phyloP scores from a whole-genome alignment of 2,797 vertebrate species.

The Hapalemur alaotrensis region DNA sequence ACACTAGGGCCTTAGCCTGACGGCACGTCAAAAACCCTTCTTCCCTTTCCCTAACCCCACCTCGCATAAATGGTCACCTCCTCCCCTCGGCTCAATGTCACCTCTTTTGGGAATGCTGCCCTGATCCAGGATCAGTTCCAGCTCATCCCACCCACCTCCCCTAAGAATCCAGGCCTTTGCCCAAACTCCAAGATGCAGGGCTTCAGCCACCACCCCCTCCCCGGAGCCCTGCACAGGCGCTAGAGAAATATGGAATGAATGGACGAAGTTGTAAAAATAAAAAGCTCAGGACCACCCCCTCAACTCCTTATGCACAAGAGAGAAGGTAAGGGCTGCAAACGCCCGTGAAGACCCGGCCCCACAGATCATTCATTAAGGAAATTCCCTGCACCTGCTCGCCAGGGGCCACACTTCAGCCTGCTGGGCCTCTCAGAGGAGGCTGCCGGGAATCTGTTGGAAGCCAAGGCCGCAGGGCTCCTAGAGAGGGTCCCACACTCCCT shows the following conservation, averaged over 20 bases:
- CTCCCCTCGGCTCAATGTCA: neutral
- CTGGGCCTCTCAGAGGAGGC: neutral
- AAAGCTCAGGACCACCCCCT: no score
- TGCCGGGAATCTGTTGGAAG: neutral
- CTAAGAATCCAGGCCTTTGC: neutral
- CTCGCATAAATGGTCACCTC: neutral
- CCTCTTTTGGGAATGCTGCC: neutral
- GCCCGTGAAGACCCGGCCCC: no score
- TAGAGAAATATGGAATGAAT: neutral
- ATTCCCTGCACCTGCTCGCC: neutral
- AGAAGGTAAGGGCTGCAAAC: no score
- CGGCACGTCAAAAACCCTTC: neutral
- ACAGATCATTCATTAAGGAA: no score
- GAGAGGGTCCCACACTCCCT: neutral
- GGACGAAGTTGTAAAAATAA: neutral
- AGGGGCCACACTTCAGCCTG: neutral
- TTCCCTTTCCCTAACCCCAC: neutral
- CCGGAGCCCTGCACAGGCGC: neutral
- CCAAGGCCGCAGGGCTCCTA: neutral
- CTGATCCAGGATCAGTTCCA: neutral
- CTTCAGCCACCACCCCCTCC: fast-evolving
- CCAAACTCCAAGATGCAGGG: neutral
- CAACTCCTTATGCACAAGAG: no score
- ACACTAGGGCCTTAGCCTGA: neutral
- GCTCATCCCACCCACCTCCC: neutral